These are phyloP conservation scores for Rallus crepitans DNA, from an alignment of 2,797 vertebrate species.

Conservation along the genomic window DNA sequence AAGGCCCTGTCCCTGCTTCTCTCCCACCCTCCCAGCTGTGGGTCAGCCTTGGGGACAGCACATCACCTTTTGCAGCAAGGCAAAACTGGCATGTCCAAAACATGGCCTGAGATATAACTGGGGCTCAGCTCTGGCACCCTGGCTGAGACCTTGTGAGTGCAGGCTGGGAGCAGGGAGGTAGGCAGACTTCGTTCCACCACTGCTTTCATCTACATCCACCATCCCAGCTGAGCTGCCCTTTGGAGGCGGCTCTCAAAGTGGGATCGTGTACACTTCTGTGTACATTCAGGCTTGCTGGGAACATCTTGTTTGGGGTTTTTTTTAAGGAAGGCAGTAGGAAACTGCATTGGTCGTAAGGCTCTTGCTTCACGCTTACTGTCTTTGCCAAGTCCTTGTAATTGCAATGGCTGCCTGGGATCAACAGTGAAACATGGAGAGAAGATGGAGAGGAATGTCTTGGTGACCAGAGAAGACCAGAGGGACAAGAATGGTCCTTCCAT, in stretches of 20 bases:
- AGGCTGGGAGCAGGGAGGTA: not conserved
- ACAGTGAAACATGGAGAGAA: rapidly evolving
- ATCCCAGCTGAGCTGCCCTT: not conserved
- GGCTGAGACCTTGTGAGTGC: rapidly evolving
- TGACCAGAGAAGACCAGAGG: not conserved
- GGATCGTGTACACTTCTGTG: rapidly evolving
- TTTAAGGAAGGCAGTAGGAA: not conserved
- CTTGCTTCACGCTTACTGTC: not conserved
- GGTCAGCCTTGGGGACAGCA: not conserved
- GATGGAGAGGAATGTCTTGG: not conserved
- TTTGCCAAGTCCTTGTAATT: not conserved
- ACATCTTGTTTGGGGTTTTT: not conserved
- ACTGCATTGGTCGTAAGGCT: not conserved
- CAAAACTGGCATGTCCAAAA: not conserved
- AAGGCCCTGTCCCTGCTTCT: not conserved
- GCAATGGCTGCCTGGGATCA: not conserved
- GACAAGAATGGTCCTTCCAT: not conserved
- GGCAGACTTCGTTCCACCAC: rapidly evolving
- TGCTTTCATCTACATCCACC: not conserved
- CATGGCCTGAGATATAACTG: not conserved
- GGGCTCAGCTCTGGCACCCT: not conserved
- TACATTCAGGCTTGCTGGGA: not conserved
- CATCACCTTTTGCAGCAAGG: not conserved
- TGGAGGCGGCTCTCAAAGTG: not conserved
- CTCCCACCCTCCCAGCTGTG: not conserved